Base-by-base conservation (phyloP, 2,797 vertebrate genomes). In the Acrossocheilus fasciatus region DNA sequence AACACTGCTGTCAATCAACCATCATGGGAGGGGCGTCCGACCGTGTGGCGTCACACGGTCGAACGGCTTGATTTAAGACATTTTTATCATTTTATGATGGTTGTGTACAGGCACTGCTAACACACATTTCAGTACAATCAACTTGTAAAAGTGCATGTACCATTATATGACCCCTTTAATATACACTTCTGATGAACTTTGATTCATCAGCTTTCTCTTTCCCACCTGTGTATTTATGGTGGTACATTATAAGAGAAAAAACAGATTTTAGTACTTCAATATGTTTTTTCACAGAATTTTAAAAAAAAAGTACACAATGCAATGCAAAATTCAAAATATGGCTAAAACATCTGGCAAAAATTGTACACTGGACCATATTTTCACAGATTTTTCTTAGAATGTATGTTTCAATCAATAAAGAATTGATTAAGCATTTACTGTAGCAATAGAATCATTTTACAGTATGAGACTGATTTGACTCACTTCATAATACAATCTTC, bases 401-500 rank as follows among this genome's bases (percentile, higher is more conserved):
- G 45, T 36, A 14, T 76, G 6, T 34, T 47, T 45, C 41, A 47
- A 80, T 81, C 39, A 26, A 26, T 26, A 26, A 26, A 26, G 26
- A 26, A 26, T 26, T 26, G 26, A 26, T 23, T 14, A 39, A 20
- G 26, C 15, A 68, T 68, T 47, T 81, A 68, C 15, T 66, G 2
- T 17, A 62, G 39, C 23, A 81, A 64, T 12, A 66, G 20, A 54
- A 64, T 62, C 3, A 66, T 45, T 79, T 62, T 20, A 80, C 59
- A 50, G 17, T 45, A 20, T 12, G 26, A 64, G 26, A 34, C 1
- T 0, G 74, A 77, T 66, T 41, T 52, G 34, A 11, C 2, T 66
- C 45, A 34, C 59, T 52, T 83, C 20, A 87, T 66, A 66, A 83
- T 69, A 54, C 18, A 41, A 54, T 84, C 47, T 50, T 78, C 64